Conservation (phyloP, 2,797 vertebrate genomes). For the Chloroceryle amazona region DNA sequence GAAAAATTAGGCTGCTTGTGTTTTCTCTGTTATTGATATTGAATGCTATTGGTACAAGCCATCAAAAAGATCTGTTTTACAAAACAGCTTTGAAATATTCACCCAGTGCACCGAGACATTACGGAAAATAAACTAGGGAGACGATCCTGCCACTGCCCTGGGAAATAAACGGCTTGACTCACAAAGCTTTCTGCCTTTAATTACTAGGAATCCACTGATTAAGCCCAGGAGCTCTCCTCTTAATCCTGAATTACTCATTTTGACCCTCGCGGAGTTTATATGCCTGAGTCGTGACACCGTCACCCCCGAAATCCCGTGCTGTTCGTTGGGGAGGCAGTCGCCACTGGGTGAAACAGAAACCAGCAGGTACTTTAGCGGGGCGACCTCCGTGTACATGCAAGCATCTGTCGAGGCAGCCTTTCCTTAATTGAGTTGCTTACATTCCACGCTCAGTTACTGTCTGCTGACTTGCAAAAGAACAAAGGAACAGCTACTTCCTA, state of each 20-base stretch:
- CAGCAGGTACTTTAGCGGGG: not conserved
- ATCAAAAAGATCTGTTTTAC: not conserved
- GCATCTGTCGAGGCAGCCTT: constrained; percentile 20
- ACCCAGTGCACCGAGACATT: not conserved
- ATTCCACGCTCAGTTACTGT: constrained; percentile 66
- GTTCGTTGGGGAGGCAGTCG: not conserved
- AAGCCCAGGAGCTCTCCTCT: constrained; percentile 15
- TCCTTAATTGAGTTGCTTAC: constrained; percentile 69
- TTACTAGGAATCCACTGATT: constrained; percentile 40
- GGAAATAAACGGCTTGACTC: not conserved
- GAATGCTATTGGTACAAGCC: not conserved
- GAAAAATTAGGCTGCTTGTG: not conserved
- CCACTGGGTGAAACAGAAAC: not conserved
- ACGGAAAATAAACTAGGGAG: fast-evolving
- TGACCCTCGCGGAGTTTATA: not conserved
- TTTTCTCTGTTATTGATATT: not conserved
- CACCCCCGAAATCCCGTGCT: not conserved
- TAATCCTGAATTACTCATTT: constrained; percentile 42
- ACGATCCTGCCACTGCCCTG: not conserved
- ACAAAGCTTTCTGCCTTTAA: constrained; percentile 55
- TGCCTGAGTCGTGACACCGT: constrained; percentile 7
- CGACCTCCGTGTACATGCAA: not conserved
- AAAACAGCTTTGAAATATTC: not conserved
- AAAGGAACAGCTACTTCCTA: constrained; percentile 73
- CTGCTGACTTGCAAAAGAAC: constrained; percentile 61